Evolutionary conservation across 2,797 vertebrate species (phyloP).

Genomic region (Poeciliopsis turneri): DNA sequence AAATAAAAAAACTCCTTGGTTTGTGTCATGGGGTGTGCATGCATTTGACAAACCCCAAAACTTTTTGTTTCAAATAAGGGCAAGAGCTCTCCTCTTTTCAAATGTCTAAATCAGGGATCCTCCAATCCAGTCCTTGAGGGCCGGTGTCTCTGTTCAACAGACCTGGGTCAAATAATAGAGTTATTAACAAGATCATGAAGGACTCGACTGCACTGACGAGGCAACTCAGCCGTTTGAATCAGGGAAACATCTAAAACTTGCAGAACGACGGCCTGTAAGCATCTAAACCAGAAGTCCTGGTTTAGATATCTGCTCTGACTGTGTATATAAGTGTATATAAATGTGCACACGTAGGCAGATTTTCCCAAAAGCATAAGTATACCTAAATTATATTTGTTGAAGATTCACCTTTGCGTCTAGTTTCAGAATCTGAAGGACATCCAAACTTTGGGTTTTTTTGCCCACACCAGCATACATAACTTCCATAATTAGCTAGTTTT

Average conservation of each 20-base stretch:
- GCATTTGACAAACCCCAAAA: neutral
- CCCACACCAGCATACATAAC: neutral
- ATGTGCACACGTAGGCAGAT: neutral
- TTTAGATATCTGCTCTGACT: neutral
- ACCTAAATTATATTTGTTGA: neutral
- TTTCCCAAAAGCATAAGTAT: neutral
- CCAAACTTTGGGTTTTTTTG: neutral
- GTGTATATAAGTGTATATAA: neutral
- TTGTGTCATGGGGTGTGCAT: neutral
- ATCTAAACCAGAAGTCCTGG: no score
- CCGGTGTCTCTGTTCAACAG: no score
- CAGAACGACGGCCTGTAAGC: no score
- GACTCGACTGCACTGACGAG: no score
- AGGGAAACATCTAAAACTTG: no score
- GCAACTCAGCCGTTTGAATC: no score
- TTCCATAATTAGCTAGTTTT: neutral
- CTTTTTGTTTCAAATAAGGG: neutral
- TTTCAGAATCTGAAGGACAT: neutral
- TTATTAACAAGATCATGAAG: no score
- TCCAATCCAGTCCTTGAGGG: no score
- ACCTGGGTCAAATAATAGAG: no score
- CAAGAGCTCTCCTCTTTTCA: neutral
- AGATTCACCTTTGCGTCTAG: neutral
- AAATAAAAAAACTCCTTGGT: neutral
- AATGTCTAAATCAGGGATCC: neutral